These are phyloP conservation scores for Halictus ligatus DNA, from an alignment of 2,888 invertebrate species.

Conservation along the genomic window DNA sequence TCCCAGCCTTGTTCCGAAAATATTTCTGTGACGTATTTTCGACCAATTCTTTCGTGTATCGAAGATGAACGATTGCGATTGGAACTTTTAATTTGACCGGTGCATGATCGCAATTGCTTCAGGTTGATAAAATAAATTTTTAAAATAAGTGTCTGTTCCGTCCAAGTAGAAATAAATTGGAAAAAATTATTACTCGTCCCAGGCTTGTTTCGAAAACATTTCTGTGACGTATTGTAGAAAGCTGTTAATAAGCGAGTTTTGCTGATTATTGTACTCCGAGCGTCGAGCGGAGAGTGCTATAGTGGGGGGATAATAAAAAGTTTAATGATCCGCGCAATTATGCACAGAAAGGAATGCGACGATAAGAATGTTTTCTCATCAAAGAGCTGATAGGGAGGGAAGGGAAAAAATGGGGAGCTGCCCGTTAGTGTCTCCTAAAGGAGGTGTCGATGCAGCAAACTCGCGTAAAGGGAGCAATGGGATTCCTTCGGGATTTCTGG, in stretches of 20 bases:
- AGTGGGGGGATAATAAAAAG: not conserved
- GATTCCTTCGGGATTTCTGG: slow-evolving; percentile 59
- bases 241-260: not conserved
- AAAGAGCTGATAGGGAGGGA: slow-evolving; percentile 18
- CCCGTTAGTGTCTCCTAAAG: slow-evolving; percentile 52
- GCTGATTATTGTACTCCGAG: not conserved
- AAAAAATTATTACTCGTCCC: too few species aligned
- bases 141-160: too few species aligned
- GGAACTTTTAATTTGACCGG: too few species aligned
- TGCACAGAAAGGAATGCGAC: slow-evolving; percentile 4
- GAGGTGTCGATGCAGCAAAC: slow-evolving; percentile 65
- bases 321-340: slow-evolving; percentile 28
- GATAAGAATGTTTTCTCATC: slow-evolving; percentile 41
- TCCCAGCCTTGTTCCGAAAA: too few species aligned
- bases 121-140: too few species aligned
- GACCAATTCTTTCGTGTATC: too few species aligned
- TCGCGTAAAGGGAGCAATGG: slow-evolving; percentile 58
- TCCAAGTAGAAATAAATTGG: too few species aligned
- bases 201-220: too few species aligned
- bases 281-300: not conserved
- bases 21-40: too few species aligned
- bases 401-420: slow-evolving; percentile 27
- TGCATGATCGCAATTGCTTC: too few species aligned
- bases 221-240: too few species aligned
- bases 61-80: too few species aligned